Evolutionary conservation across 2,113 vertebrate genomes (phyloP).

Genomic region (Ciconia boyciana): DNA sequence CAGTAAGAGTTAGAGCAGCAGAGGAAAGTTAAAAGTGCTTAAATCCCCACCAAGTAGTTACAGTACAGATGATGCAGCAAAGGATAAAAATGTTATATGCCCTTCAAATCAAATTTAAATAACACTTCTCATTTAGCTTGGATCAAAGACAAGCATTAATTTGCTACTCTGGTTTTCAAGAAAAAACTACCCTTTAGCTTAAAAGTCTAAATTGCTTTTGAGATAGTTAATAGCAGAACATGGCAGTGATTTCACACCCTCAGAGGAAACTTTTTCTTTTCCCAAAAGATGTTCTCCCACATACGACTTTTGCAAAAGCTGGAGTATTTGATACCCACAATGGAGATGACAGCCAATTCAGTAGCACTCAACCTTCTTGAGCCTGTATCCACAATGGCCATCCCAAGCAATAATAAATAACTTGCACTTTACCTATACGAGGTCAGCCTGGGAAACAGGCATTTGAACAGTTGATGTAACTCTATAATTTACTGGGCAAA

Average conservation of each 20-base stretch:
- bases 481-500: not conserved
- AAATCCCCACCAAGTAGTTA: not conserved
- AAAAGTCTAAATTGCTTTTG: not conserved
- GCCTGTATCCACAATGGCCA: not conserved
- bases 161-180: not conserved
- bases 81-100: not conserved
- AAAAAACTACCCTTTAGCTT: not conserved
- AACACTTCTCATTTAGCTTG: not conserved
- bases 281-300: not conserved
- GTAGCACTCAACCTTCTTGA: not conserved
- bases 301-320: not conserved
- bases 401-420: not conserved
- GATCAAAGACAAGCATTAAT: not conserved
- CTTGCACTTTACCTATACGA: not conserved
- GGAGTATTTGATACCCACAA: not conserved
- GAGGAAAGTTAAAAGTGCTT: not conserved
- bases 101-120: not conserved
- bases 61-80: not conserved
- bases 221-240: not conserved
- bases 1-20: not conserved
- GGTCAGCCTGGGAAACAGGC: not conserved
- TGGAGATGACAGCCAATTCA: not conserved
- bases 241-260: not conserved
- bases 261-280: not conserved
- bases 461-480: not conserved